Evolutionary conservation across 2,797 vertebrate genomes (phyloP).

Genomic region (Manis javanica): DNA sequence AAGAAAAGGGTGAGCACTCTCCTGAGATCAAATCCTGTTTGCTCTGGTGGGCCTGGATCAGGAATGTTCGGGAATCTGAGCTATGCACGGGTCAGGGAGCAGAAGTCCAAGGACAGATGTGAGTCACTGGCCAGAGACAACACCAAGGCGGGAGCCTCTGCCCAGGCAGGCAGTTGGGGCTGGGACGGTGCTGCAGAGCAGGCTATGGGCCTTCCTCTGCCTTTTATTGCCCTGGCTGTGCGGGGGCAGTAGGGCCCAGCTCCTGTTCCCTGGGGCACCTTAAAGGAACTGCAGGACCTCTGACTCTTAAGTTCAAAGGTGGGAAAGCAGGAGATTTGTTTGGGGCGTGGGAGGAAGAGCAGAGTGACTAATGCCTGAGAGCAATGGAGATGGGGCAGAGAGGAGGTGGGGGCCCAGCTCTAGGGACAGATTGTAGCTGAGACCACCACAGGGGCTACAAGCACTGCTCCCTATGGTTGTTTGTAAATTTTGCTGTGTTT

Average conservation of each 20-base stretch:
- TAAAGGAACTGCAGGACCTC: slow-evolving; percentile 60
- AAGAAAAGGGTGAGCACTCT: neutral
- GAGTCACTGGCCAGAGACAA: neutral
- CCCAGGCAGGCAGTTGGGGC: neutral
- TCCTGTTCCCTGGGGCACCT: slow-evolving; percentile 45
- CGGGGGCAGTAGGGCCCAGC: neutral
- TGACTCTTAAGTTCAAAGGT: slow-evolving; percentile 74
- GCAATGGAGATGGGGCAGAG: too few relatives aligned
- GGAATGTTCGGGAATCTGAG: neutral
- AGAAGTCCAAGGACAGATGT: neutral
- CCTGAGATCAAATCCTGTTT: neutral
- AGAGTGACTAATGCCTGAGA: neutral
- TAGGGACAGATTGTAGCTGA: neutral
- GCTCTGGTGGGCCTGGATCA: neutral
- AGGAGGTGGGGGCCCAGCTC: fast-evolving
- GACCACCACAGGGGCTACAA: neutral
- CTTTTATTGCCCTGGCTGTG: neutral
- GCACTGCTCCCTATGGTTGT: neutral
- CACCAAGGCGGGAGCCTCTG: neutral
- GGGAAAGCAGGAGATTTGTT: slow-evolving; percentile 55
- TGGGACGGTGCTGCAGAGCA: neutral
- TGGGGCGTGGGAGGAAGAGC: slow-evolving; percentile 47
- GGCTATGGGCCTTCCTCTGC: neutral
- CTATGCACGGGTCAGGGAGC: neutral
- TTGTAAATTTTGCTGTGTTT: neutral